phyloP scores from a whole-genome alignment of 2,888 invertebrate species.

The Ectemnius cavifrons region DNA sequence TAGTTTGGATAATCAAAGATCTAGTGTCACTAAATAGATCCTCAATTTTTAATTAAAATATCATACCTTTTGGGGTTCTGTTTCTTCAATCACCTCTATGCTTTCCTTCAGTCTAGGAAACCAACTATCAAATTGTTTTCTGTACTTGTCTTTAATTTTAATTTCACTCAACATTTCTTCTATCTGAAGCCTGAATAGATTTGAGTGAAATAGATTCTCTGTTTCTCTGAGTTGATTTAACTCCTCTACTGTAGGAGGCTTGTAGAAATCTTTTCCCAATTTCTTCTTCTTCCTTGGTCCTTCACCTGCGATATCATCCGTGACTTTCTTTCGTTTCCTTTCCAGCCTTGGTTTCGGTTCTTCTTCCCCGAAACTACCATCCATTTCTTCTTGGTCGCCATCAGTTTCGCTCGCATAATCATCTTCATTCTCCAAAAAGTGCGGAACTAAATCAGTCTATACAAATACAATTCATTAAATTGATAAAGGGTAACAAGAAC shows the following conservation, averaged over 20 bases:
- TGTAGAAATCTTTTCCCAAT: conserved; percentile 79
- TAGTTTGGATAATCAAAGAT: no score
- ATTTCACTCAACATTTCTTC: conserved; percentile 87
- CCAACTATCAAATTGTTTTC: conserved; percentile 82
- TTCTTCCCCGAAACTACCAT: conserved; percentile 1
- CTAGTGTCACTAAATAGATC: conserved; percentile 2
- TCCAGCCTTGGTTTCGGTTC: background rate
- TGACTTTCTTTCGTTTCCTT: conserved; percentile 43
- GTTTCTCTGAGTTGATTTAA: conserved; percentile 90
- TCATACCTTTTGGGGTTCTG: conserved; percentile 78
- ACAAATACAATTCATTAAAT: conserved; percentile 28
- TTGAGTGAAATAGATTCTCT: conserved; percentile 91
- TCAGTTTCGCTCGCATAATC: conserved; percentile 3
- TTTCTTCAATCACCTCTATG: conserved; percentile 80
- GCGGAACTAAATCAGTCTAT: conserved; percentile 16
- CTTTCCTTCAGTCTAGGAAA: conserved; percentile 81
- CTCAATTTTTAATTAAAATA: conserved; percentile 2
- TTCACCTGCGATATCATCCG: conserved; percentile 16
- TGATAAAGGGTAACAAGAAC: conserved; percentile 16
- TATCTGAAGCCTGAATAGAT: conserved; percentile 90
- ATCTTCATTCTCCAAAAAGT: conserved; percentile 10
- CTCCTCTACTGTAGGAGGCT: conserved; percentile 90
- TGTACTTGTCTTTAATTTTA: conserved; percentile 84
- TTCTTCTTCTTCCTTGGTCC: conserved; percentile 74
- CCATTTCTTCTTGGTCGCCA: background rate